Conservation (phyloP, 2,888 invertebrate species). For the Lordiphosa andalusiaca region DNA sequence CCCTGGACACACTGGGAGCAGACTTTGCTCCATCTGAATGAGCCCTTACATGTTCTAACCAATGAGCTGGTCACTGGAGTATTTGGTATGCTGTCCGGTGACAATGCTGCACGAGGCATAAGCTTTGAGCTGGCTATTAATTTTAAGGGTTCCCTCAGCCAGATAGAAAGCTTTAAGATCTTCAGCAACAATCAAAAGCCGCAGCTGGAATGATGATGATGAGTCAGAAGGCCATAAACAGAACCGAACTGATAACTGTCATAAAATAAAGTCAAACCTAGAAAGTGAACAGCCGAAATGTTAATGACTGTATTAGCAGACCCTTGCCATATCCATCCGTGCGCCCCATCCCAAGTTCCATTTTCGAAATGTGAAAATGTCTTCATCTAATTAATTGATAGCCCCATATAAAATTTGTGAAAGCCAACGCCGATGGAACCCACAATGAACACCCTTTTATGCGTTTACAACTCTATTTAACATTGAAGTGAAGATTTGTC, state of each 20-base stretch:
- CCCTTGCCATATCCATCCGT: slow-evolving; percentile 9
- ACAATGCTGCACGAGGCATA: slow-evolving; percentile 27
- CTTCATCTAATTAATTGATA: slow-evolving; percentile 68
- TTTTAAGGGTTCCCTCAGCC: slow-evolving; percentile 18
- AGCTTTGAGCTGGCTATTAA: slow-evolving; percentile 26
- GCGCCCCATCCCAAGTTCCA: slow-evolving; percentile 40
- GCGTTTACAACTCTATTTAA: slow-evolving; percentile 73
- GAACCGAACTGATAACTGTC: slow-evolving; percentile 37
- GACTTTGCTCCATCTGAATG: slow-evolving; percentile 38
- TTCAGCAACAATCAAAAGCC: slow-evolving; percentile 13
- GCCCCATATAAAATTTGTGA: slow-evolving; percentile 70
- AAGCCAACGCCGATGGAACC: slow-evolving; percentile 62
- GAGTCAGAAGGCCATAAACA: slow-evolving; percentile 28
- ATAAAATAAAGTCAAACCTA: slow-evolving; percentile 39
- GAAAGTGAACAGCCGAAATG: slow-evolving; percentile 57
- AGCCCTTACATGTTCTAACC: slow-evolving; percentile 25
- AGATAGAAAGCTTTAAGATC: slow-evolving; percentile 22
- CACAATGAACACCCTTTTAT: slow-evolving; percentile 67
- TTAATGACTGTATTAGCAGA: slow-evolving; percentile 68
- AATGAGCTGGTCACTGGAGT: slow-evolving; percentile 35
- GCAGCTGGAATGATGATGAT: neutral
- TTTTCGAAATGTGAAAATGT: slow-evolving; percentile 55
- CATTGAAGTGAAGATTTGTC: slow-evolving; percentile 40
- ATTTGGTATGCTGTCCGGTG: slow-evolving; percentile 24
- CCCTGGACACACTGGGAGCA: slow-evolving; percentile 47